Base-by-base conservation (phyloP, 2,888 invertebrate species). In the Ditula angustiorana region DNA sequence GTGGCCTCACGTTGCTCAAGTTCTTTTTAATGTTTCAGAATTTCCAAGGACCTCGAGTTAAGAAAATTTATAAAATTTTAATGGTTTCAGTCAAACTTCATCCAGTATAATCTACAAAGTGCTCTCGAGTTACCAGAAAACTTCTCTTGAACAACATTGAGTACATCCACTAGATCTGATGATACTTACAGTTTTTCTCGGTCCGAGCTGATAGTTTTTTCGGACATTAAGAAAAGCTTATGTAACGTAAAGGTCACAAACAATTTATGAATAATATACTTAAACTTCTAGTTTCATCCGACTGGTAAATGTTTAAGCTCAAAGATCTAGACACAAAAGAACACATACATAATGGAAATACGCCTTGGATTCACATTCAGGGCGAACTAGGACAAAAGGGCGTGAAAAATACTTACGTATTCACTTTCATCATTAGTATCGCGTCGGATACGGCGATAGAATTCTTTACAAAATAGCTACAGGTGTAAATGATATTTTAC, bases 1-100 rank as follows among this genome's bases (percentile, higher is more conserved):
- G 11, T 30, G 19, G 37, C 30, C 19, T 46, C 35, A 30, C 49
- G 30, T 56, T 52, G 23, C 16, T 23, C 10, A 57, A 50, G 41
- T 61, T 66, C 11, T 56, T 49, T 26, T 53, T 57, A 30, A 53
- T 35, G 61, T 49, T 50, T 11, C 50, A 44, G 50, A 63, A 52
- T 57, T 57, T 50, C 44, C 49, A 56, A 49, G 56, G 62, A 47
- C 37, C 37, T 35, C 8, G 16, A 28, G 56, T 30, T 62, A 11
- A 33, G 7, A 50, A 57, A 16, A 44, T 58, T 47, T 41, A 3
- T 50, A 50, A 50, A 52, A 11, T 33, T 35, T 52, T 58, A 52
- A 63, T 50, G 57, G 44, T 46, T 55, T 56, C 61, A n/a, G 8
- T 24, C 5, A 23, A 50, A 44, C 44, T 28, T 56, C 16, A 41